Base-by-base conservation (phyloP, 2,113 vertebrate species). In the Entelurus aequoreus region DNA sequence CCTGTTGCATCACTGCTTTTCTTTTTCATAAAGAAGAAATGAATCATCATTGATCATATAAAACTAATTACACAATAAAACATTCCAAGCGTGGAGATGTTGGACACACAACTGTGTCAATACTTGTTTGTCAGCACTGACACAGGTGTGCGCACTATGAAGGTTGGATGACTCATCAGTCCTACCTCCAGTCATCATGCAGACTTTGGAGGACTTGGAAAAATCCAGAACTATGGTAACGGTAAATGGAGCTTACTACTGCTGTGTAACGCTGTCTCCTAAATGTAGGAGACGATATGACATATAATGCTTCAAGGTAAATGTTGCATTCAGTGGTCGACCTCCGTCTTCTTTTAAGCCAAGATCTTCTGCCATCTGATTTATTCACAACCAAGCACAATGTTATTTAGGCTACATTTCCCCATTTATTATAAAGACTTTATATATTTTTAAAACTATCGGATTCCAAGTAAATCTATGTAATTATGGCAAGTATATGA, bases 341-440 rank as follows among this genome's bases (percentile, higher is more conserved):
- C 42, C 21, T 49, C 3, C 9, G 3, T 1, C 1, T 35, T 62
- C 49, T 59, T 37, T 10, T 55, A 63, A 44, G 48, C 42, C 46
- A 53, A 62, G 14, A 60, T 54, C 37, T 66, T 50, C 56, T 51
- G 21, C 53, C 42, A 52, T 67, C 19, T 7, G 35, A 63, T 72
- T 65, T 46, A 68, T 68, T 73, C 57, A 44, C 1, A 1, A 59
- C 70, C 67, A 60, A 71, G 65, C 60, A 65, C 56, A 60, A 28
- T 12, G 16, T 13, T 36, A 55, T 21, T 52, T 42, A 47, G 68
- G 64, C 67, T 46, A 40, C 9, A 50, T 38, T 36, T 47, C n/a
- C 61, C 61, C 74, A 77, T 55, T 65, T 68, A 56, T 48, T 67
- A 44, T 60, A 75, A 71, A 44, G 14, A 59, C 67, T 56, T 52